A percentile compares a stretch with the other conserved stretches of the same genome.
phyloP scores from a whole-genome alignment of 1,140 invertebrate genomes.

The Pachypsylla venusta region DNA sequence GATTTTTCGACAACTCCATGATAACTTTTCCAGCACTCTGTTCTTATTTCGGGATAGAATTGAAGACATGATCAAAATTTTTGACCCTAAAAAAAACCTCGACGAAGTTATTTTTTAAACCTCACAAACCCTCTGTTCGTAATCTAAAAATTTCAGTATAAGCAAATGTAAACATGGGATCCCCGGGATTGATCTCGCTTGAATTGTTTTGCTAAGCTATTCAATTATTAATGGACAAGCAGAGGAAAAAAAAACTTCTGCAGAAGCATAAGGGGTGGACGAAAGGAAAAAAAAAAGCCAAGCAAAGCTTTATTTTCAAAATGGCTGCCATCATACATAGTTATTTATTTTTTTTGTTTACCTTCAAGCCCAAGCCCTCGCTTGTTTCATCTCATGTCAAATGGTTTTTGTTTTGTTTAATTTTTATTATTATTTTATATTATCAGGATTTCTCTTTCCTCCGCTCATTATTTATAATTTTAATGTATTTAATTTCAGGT shows the following conservation, averaged over 20 bases:
- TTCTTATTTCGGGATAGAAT: too few relatives aligned
- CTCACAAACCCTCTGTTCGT: neutral
- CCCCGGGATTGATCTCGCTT: neutral
- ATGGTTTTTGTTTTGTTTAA: too few relatives aligned
- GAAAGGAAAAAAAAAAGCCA: neutral
- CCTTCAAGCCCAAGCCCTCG: neutral
- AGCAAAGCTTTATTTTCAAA: neutral
- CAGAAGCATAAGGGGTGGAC: neutral
- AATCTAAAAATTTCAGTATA: neutral
- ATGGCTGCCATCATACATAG: neutral
- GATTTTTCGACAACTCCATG: too few relatives aligned
- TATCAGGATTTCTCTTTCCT: neutral
- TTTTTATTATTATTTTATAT: neutral
- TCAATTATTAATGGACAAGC: neutral
- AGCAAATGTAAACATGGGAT: neutral
- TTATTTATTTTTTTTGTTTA: neutral
- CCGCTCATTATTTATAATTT: too few relatives aligned
- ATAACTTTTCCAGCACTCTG: too few relatives aligned
- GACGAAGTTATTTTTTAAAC: neutral
- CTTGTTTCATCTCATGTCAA: neutral
- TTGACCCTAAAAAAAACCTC: neutral
- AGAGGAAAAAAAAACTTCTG: too few relatives aligned
- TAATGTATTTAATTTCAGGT: too few relatives aligned
- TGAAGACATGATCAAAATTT: neutral
- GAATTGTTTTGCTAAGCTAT: neutral